phyloP scores from a whole-genome alignment of 2,888 invertebrate genomes.

The Schrankia costaestrigalis region DNA sequence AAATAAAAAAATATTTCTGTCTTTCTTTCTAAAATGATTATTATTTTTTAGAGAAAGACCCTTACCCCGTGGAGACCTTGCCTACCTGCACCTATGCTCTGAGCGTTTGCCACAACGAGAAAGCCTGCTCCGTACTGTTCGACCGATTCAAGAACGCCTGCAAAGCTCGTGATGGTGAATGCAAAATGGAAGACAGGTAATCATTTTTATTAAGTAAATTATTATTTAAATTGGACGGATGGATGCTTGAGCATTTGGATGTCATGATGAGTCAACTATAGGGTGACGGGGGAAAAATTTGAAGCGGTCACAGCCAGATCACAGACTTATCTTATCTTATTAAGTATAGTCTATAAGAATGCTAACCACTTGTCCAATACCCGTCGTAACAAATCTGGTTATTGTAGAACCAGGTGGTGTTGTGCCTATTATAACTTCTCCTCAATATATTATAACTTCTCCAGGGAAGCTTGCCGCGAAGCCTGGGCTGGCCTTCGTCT shows the following conservation, averaged over 20 bases:
- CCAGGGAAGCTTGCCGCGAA: constrained; percentile 91
- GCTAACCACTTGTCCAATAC: too few relatives aligned
- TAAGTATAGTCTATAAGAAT: too few relatives aligned
- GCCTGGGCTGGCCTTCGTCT: constrained; percentile 92
- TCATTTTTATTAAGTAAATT: constrained; percentile 27
- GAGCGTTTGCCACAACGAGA: constrained; percentile 90
- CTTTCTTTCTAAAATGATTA: background rate
- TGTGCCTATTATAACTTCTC: too few relatives aligned
- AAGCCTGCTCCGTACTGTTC: constrained; percentile 89
- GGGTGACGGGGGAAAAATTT: too few relatives aligned
- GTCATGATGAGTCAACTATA: too few relatives aligned
- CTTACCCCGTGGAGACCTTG: constrained; percentile 92
- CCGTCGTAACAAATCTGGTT: too few relatives aligned
- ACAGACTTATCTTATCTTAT: too few relatives aligned
- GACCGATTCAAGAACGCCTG: constrained; percentile 93
- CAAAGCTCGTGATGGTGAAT: constrained; percentile 92
- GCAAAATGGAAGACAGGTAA: constrained; percentile 95
- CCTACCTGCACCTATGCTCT: constrained; percentile 95
- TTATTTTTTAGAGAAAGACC: constrained; percentile 87
- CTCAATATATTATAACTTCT: constrained; percentile 19
- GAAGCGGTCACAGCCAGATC: too few relatives aligned
- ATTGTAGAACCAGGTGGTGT: too few relatives aligned
- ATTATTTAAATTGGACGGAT: background rate
- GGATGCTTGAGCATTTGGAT: too few relatives aligned
- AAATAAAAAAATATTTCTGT: constrained; percentile 1